These are phyloP conservation scores for Mesaphorura yosii DNA, from an alignment of 1,140 invertebrate species.

Conservation along the genomic window DNA sequence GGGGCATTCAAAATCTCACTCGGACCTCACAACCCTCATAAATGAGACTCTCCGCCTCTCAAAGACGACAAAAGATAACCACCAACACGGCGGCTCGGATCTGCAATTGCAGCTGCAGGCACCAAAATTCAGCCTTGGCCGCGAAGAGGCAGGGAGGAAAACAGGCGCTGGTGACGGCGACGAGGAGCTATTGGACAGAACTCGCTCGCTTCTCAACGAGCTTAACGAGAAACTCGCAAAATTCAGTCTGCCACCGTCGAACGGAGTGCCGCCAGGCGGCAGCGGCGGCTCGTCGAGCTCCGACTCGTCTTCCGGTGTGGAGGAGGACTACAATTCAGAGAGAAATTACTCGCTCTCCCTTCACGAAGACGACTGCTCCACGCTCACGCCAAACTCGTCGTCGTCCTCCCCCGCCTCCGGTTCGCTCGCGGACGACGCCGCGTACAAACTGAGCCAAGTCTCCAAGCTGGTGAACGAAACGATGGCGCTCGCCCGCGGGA, in stretches of 20 bases:
- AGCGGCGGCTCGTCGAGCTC: too few species aligned
- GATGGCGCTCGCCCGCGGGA: slow-evolving; percentile 29
- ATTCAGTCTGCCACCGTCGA: slow-evolving; percentile 24
- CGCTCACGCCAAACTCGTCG: too few species aligned
- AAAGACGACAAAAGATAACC: neutral
- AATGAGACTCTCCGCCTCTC: neutral
- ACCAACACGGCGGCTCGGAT: neutral
- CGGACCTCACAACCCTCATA: too few species aligned
- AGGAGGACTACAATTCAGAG: slow-evolving; percentile 31
- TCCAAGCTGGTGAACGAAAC: slow-evolving; percentile 23
- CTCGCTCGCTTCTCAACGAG: slow-evolving; percentile 24
- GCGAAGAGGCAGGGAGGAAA: neutral
- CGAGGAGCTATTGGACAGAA: slow-evolving; percentile 22
- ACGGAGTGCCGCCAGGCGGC: slow-evolving; percentile 27
- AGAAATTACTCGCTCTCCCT: slow-evolving; percentile 28
- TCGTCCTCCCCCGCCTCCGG: neutral
- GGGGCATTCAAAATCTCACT: neutral
- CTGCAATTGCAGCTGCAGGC: neutral
- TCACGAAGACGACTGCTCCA: slow-evolving; percentile 2
- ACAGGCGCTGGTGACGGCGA: neutral
- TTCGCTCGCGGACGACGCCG: slow-evolving; percentile 9
- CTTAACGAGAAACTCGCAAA: slow-evolving; percentile 28
- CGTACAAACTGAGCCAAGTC: slow-evolving; percentile 16
- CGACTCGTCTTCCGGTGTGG: slow-evolving; percentile 27
- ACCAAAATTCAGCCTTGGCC: neutral